Conservation (phyloP, 2,797 vertebrate genomes). For the Fistularia commersonii region DNA sequence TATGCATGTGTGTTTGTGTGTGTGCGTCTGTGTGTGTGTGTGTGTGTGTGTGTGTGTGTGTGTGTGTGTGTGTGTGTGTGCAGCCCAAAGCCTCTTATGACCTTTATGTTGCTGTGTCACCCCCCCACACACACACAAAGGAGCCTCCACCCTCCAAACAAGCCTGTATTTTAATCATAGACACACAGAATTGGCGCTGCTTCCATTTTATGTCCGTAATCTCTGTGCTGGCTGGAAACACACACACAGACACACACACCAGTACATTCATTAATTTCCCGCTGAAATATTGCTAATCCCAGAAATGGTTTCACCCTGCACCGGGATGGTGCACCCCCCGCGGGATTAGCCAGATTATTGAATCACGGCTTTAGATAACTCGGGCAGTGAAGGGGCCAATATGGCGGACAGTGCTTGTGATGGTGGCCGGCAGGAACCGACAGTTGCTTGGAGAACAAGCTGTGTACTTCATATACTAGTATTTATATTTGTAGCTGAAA, state of each 20-base stretch:
- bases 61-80: slow-evolving; percentile 30
- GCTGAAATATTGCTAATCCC: slow-evolving; percentile 62
- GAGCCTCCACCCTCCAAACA: slow-evolving; percentile 39
- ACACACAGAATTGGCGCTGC: too few relatives aligned
- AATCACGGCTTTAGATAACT: slow-evolving; percentile 76
- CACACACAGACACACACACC: too few relatives aligned
- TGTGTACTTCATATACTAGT: too few relatives aligned
- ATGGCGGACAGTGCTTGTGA: slow-evolving; percentile 69
- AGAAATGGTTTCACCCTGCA: slow-evolving; percentile 62
- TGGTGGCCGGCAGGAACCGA: too few relatives aligned
- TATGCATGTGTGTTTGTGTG: too few relatives aligned
- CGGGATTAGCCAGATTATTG: slow-evolving; percentile 76
- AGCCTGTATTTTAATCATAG: neutral
- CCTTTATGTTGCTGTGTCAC: slow-evolving; percentile 61
- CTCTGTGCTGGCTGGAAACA: too few relatives aligned
- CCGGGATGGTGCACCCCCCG: too few relatives aligned
- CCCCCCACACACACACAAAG: slow-evolving; percentile 60
- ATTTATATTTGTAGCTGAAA: too few relatives aligned
- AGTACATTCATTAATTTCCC: slow-evolving; percentile 51
- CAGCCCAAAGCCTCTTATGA: slow-evolving; percentile 74
- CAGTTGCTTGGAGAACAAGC: too few relatives aligned
- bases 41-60: slow-evolving; percentile 4
- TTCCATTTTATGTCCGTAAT: slow-evolving; percentile 2
- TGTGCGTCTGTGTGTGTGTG: slow-evolving; percentile 32
- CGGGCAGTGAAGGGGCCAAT: slow-evolving; percentile 67